These are phyloP conservation scores for Fistularia tabacaria DNA, from an alignment of 2,797 vertebrate genomes.

Conservation along the genomic window DNA sequence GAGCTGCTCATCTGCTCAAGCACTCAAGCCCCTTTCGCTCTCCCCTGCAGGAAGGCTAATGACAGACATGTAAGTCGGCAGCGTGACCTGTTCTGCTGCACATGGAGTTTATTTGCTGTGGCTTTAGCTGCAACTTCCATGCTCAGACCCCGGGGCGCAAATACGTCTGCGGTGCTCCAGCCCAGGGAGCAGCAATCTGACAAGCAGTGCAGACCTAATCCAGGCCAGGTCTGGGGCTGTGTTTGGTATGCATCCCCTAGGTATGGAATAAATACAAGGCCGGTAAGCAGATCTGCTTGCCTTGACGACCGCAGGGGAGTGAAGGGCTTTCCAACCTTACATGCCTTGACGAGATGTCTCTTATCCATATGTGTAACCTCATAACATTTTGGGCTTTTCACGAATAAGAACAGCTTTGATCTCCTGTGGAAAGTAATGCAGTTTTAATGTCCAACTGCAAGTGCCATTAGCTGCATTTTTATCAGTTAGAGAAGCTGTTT, in stretches of 20 bases:
- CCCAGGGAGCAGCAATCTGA: slow-evolving; percentile 71
- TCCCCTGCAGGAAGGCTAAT: slow-evolving; percentile 55
- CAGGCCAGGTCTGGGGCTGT: slow-evolving; percentile 70
- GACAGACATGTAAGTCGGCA: slow-evolving; percentile 64
- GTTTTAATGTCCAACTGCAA: slow-evolving; percentile 73
- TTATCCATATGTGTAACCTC: slow-evolving; percentile 70
- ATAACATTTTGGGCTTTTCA: slow-evolving; percentile 67
- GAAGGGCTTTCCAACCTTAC: slow-evolving; percentile 45
- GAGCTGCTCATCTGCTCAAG: slow-evolving; percentile 51
- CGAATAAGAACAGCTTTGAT: slow-evolving; percentile 75
- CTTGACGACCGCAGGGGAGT: slow-evolving; percentile 40
- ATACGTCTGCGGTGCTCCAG: slow-evolving; percentile 51
- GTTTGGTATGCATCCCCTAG: slow-evolving; percentile 81
- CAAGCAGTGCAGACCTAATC: slow-evolving; percentile 70
- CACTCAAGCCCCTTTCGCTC: slow-evolving; percentile 32
- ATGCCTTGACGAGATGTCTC: slow-evolving; percentile 64
- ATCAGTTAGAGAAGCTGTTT: slow-evolving; percentile 51
- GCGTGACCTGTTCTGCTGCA: slow-evolving; percentile 64
- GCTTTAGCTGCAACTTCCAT: slow-evolving; percentile 51
- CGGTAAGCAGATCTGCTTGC: slow-evolving; percentile 59
- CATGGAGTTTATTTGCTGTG: slow-evolving; percentile 68
- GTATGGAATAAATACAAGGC: slow-evolving; percentile 68
- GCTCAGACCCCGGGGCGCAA: slow-evolving; percentile 50
- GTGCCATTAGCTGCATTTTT: slow-evolving; percentile 67
- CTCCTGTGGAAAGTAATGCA: slow-evolving; percentile 66